Evolutionary conservation across 2,888 invertebrate genomes (phyloP).

Genomic region (Ernsta delagoae): DNA sequence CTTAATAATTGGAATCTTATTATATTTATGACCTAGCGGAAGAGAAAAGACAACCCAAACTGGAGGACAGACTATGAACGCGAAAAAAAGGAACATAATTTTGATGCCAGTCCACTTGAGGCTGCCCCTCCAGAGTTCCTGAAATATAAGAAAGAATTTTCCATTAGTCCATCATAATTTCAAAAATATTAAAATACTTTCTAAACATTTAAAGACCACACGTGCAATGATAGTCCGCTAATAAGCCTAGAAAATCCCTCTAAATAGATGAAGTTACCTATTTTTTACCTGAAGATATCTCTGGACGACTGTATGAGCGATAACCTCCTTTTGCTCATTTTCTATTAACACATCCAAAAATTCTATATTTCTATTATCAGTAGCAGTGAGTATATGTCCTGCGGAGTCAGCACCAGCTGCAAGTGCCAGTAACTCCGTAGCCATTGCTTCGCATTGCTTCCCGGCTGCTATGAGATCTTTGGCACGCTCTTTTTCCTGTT

Average conservation of each 20-base stretch:
- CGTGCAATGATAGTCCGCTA: background rate
- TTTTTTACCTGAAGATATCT: constrained; percentile 95
- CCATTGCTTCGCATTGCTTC: constrained; percentile 98
- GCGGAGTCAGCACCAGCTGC: constrained; percentile 98
- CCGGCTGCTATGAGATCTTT: constrained; percentile 98
- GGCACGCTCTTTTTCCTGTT: constrained; percentile 97
- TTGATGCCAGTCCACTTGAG: constrained; percentile 98
- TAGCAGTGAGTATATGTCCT: constrained; percentile 96
- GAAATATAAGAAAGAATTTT: constrained; percentile 56
- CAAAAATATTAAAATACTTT: no score
- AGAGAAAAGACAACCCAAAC: constrained; percentile 98
- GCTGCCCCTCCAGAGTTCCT: constrained; percentile 99
- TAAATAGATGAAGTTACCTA: constrained; percentile 77
- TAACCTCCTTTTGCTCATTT: constrained; percentile 99
- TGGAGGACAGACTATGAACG: constrained; percentile 97
- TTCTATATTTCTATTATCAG: constrained; percentile 96
- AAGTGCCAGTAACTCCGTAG: constrained; percentile 96
- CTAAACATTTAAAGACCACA: background rate
- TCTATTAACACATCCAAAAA: constrained; percentile 98
- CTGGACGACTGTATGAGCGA: constrained; percentile 98
- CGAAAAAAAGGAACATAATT: constrained; percentile 95
- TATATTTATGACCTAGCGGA: constrained; percentile 97
- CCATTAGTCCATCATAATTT: background rate
- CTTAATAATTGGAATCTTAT: constrained; percentile 99
- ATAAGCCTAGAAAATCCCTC: constrained; percentile 19